Conservation (phyloP, 2,888 invertebrate species). For the Polydrusus cervinus region DNA sequence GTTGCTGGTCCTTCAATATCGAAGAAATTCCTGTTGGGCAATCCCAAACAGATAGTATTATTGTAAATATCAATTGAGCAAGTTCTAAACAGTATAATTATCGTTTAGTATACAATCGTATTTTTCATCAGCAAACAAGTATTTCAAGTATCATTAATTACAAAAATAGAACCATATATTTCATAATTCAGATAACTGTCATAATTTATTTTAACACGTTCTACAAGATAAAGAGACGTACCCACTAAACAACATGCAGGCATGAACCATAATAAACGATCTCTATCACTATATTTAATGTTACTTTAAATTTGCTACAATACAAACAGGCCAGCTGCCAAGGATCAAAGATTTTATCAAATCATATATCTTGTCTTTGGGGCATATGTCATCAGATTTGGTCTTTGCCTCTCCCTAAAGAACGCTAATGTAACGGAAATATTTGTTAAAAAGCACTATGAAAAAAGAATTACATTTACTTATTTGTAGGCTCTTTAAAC, state of each 20-base stretch:
- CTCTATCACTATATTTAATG: constrained; percentile 63
- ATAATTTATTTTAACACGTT: constrained; percentile 39
- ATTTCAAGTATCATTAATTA: no score
- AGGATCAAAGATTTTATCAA: constrained; percentile 67
- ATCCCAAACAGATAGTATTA: no score
- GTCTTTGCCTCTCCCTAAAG: constrained; percentile 34
- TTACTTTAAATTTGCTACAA: constrained; percentile 68
- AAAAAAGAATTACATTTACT: constrained; percentile 18
- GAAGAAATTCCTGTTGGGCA: no score
- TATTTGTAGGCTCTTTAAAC: not conserved
- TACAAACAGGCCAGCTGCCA: constrained; percentile 67
- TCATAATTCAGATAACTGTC: constrained; percentile 41
- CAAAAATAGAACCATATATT: constrained; percentile 24
- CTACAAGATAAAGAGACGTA: constrained; percentile 33
- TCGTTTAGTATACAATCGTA: no score
- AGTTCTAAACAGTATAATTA: no score
- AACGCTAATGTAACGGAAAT: constrained; percentile 39
- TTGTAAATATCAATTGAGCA: no score
- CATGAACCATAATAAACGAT: constrained; percentile 52
- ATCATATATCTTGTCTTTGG: constrained; percentile 66
- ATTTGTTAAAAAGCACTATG: constrained; percentile 8
- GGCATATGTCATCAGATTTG: constrained; percentile 66
- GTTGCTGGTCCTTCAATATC: no score
- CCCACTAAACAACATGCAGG: constrained; percentile 33
- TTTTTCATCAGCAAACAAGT: no score